phyloP scores from a whole-genome alignment of 2,113 vertebrate species.

The Microtus richardsoni region DNA sequence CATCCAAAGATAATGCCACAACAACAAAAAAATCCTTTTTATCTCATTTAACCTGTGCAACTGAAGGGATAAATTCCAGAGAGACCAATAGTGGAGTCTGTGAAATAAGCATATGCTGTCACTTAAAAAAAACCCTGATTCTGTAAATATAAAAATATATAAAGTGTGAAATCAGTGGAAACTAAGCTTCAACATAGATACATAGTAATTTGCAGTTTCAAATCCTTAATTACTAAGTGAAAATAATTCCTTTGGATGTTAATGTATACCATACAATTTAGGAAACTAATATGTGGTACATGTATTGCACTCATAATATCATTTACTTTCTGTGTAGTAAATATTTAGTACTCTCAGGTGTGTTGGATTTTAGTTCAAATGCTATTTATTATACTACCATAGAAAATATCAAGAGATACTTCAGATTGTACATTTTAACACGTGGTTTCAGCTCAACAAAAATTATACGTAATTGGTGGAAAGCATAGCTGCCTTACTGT shows the following conservation, averaged over 20 bases:
- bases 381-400: neutral
- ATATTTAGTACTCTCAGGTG: neutral
- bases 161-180: neutral
- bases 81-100: neutral
- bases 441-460: neutral
- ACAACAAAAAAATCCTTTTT: neutral
- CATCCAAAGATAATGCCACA: neutral
- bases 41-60: neutral
- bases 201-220: constrained; percentile 34
- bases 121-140: neutral
- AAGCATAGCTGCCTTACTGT: neutral
- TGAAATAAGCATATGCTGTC: neutral
- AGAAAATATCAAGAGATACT: neutral
- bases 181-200: neutral
- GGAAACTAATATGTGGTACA: neutral
- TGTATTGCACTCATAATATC: neutral
- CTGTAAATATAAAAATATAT: neutral
- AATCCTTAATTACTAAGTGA: constrained; percentile 32
- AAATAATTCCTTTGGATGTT: constrained; percentile 27
- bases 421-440: neutral
- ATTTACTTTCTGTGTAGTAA: neutral
- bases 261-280: neutral
- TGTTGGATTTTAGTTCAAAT: neutral
- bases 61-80: neutral
- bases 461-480: neutral